Conservation (phyloP, 1,140 invertebrate genomes). For the Conopomorpha cramerella region DNA sequence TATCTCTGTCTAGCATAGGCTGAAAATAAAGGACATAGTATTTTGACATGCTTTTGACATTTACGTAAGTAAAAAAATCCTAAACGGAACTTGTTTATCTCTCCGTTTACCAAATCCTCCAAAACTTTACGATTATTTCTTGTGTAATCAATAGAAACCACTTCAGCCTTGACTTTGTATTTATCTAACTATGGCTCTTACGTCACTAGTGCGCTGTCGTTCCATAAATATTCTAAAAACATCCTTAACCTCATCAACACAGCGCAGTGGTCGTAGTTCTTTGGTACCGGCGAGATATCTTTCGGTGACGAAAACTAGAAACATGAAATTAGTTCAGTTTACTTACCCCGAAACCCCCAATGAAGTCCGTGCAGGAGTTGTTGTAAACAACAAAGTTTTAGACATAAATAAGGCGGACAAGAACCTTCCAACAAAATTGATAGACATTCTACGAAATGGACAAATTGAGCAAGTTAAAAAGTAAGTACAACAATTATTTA, state of each 20-base stretch:
- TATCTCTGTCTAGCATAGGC: no score
- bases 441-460: conserved; percentile 33
- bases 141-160: no score
- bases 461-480: conserved; percentile 28
- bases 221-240: conserved; percentile 19
- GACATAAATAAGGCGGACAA: conserved; percentile 37
- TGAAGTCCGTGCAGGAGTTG: conserved; percentile 29
- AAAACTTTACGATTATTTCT: no score
- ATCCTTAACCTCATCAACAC: conserved; percentile 7
- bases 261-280: conserved; percentile 7
- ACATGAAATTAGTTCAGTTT: conserved; percentile 54
- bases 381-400: conserved; percentile 35
- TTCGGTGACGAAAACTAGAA: conserved; percentile 24
- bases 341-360: conserved; percentile 21
- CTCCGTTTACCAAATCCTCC: no score
- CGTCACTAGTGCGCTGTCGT: conserved; percentile 5
- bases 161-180: no score
- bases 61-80: no score
- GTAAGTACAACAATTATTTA: conserved; percentile 18
- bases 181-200: neutral
- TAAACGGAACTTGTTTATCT: no score
- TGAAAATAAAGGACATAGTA: no score
- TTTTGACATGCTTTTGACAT: no score
- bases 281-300: conserved; percentile 16
- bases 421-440: conserved; percentile 22